A percentile compares a stretch with the other conserved stretches of the same genome.
These are phyloP conservation scores for Drosophila ustulata DNA, from an alignment of 2,888 invertebrate genomes.

Conservation along the genomic window DNA sequence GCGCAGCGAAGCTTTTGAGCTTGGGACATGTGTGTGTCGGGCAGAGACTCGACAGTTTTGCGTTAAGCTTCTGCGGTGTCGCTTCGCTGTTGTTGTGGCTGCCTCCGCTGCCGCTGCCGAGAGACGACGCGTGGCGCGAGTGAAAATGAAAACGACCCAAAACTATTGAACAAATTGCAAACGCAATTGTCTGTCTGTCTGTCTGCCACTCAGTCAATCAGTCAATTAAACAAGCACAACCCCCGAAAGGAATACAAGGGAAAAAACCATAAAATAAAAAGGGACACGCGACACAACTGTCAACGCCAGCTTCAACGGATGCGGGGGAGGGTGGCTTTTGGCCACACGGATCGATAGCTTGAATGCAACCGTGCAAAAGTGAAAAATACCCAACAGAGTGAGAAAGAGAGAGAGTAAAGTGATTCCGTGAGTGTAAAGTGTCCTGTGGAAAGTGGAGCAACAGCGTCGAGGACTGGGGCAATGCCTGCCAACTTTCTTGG, in stretches of 20 bases:
- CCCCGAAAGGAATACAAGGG: slow-evolving; percentile 12
- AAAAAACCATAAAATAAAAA: slow-evolving; percentile 3
- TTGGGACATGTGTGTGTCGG: slow-evolving; percentile 43
- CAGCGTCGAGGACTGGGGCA: slow-evolving; percentile 30
- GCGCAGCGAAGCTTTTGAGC: slow-evolving; percentile 52
- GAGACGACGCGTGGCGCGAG: slow-evolving; percentile 54
- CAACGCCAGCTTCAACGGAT: slow-evolving; percentile 17
- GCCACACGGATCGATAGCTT: slow-evolving; percentile 63
- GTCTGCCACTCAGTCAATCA: slow-evolving; percentile 9
- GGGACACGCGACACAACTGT: slow-evolving; percentile 22
- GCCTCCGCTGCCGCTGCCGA: slow-evolving; percentile 13
- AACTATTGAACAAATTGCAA: slow-evolving; percentile 23
- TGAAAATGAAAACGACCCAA: slow-evolving; percentile 56
- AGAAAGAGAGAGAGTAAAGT: slow-evolving; percentile 22
- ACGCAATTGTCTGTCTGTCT: neutral
- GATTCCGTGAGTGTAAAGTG: slow-evolving; percentile 34
- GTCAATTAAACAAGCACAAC: slow-evolving; percentile 26
- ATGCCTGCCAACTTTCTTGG: slow-evolving; percentile 42
- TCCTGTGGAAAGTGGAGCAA: slow-evolving; percentile 51
- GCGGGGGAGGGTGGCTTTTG: slow-evolving; percentile 54
- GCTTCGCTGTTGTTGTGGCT: slow-evolving; percentile 48
- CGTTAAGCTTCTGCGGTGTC: slow-evolving; percentile 57
- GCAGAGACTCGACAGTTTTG: slow-evolving; percentile 55
- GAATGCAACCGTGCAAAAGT: slow-evolving; percentile 72
- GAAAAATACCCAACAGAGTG: slow-evolving; percentile 38